Conservation (phyloP, 1,140 invertebrate species). For the Eumaeus atala region DNA sequence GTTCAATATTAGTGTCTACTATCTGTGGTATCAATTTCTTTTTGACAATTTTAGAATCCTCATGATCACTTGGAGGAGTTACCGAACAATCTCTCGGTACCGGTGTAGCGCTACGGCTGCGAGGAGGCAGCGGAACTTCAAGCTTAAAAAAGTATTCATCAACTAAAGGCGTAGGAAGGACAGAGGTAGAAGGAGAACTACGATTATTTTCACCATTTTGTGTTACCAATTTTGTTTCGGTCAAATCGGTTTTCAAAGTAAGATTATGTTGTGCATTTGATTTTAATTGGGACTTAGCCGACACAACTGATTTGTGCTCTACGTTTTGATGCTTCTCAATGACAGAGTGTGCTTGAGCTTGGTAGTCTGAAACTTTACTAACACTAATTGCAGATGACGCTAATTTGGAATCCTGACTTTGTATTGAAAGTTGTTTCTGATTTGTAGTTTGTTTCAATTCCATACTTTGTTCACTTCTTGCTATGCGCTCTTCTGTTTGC, state of each 20-base stretch:
- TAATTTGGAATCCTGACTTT: too few species aligned
- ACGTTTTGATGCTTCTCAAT: too few species aligned
- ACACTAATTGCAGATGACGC: too few species aligned
- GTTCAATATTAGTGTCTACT: conserved; percentile 46
- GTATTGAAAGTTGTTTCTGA: background rate
- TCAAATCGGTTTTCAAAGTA: conserved; percentile 10
- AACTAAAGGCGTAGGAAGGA: conserved; percentile 22
- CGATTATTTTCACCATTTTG: conserved; percentile 20
- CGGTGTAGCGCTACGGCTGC: conserved; percentile 29
- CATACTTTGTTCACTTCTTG: background rate
- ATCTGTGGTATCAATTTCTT: conserved; percentile 55
- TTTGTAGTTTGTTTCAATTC: background rate
- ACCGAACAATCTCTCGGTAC: conserved; percentile 39
- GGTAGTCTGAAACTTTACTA: too few species aligned
- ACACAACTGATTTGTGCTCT: too few species aligned
- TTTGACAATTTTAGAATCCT: conserved; percentile 59
- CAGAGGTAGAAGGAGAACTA: conserved; percentile 30
- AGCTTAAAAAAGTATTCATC: conserved; percentile 27
- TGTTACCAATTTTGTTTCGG: background rate
- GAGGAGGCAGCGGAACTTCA: conserved; percentile 40
- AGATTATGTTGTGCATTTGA: background rate
- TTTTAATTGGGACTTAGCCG: background rate
- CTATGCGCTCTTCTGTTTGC: too few species aligned
- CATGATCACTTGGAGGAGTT: conserved; percentile 28
- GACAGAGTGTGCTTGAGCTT: too few species aligned